A percentile compares a stretch with the other conserved stretches of the same genome.
These are phyloP conservation scores for Sardinella longiceps DNA, from an alignment of 2,797 vertebrate genomes.

Conservation along the genomic window DNA sequence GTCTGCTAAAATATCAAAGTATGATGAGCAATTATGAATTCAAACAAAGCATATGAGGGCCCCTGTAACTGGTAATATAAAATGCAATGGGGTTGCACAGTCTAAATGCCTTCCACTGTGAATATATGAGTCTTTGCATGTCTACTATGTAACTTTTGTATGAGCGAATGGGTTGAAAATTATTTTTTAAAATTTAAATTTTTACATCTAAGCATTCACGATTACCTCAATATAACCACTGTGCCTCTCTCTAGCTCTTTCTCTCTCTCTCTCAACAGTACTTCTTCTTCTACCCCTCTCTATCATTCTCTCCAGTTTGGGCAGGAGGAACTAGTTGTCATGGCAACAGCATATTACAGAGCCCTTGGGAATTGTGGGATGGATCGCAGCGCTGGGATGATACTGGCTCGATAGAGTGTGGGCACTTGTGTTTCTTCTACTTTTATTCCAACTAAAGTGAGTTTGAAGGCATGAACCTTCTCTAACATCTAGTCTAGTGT, in stretches of 20 bases:
- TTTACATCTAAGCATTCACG: background rate
- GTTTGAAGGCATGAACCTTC: background rate
- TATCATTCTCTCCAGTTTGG: constrained; percentile 57
- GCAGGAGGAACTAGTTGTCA: constrained; percentile 61
- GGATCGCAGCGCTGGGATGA: constrained; percentile 53
- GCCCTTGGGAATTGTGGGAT: constrained; percentile 61
- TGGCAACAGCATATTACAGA: constrained; percentile 63
- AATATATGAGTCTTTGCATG: background rate
- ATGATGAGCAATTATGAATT: background rate
- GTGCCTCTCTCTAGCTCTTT: constrained; percentile 37
- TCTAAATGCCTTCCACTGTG: background rate
- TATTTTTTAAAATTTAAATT: background rate
- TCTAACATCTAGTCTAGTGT: background rate
- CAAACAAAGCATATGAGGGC: background rate
- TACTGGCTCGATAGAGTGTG: constrained; percentile 47
- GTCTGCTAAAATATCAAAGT: background rate
- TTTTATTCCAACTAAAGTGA: background rate
- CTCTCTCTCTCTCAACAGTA: constrained; percentile 19
- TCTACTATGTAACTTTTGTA: background rate
- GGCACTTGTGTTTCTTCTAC: constrained; percentile 24
- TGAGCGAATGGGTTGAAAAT: no score
- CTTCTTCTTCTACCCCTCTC: constrained; percentile 33
- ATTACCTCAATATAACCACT: background rate
- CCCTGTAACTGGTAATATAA: background rate
- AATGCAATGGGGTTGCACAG: background rate